Evolutionary conservation across 1,140 invertebrate genomes (phyloP).

Genomic region (Bombus cullumanus): DNA sequence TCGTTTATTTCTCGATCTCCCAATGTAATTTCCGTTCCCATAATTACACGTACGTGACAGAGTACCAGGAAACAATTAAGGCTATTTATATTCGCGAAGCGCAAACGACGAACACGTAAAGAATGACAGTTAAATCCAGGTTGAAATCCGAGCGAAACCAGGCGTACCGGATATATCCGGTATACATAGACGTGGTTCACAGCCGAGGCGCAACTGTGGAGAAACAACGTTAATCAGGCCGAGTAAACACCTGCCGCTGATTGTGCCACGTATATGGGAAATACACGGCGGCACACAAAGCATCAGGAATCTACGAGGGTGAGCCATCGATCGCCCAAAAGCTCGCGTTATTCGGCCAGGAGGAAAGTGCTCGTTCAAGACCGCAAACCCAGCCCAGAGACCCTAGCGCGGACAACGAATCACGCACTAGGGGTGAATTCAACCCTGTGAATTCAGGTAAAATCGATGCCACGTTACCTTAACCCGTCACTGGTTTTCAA

Average conservation of each 20-base stretch:
- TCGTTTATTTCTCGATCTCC: constrained; percentile 5
- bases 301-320: constrained; percentile 62
- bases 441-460: background rate
- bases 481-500: background rate
- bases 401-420: constrained; percentile 20
- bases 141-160: constrained; percentile 28
- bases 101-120: constrained; percentile 11
- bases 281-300: constrained; percentile 61
- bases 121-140: constrained; percentile 35
- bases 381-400: constrained; percentile 49
- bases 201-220: constrained; percentile 38
- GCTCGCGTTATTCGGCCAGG: constrained; percentile 61
- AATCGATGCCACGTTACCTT: background rate
- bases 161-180: constrained; percentile 27
- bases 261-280: constrained; percentile 72
- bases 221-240: constrained; percentile 76
- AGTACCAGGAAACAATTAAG: constrained; percentile 3
- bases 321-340: constrained; percentile 70
- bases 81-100: constrained; percentile 21
- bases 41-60: constrained; percentile 4
- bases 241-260: constrained; percentile 75
- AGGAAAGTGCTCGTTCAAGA: constrained; percentile 58
- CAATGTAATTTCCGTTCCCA: background rate
- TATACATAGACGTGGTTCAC: constrained; percentile 52
- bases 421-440: constrained; percentile 1